Evolutionary conservation across 2,888 invertebrate species (phyloP).

Genomic region (Bimastos eiseni): DNA sequence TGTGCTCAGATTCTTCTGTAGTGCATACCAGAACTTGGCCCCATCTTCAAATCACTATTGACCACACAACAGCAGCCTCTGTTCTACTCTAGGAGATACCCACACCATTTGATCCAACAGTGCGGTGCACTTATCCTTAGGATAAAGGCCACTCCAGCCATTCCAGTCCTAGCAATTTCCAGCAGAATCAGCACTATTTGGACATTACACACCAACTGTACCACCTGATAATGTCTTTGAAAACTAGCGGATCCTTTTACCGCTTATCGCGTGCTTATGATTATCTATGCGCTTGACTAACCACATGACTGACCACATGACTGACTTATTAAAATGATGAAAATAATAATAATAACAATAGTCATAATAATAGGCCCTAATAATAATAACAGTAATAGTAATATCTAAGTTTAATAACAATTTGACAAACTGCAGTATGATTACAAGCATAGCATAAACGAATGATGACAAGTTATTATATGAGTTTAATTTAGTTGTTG

Average conservation of each 20-base stretch:
- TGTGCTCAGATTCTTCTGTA: neutral
- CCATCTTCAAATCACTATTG: neutral
- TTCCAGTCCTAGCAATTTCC: neutral
- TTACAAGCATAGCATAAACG: no score
- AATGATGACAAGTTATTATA: no score
- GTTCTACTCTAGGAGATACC: neutral
- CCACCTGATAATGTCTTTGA: neutral
- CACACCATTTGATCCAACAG: neutral
- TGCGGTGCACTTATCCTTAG: neutral
- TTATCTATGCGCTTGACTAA: neutral
- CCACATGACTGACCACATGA: neutral
- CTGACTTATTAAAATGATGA: no score
- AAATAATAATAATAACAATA: no score
- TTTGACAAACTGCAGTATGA: no score
- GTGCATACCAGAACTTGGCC: neutral
- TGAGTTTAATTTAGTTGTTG: no score
- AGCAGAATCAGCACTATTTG: neutral
- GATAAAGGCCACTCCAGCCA: conserved; percentile 6
- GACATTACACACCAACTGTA: neutral
- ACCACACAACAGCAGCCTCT: neutral
- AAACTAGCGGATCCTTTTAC: neutral
- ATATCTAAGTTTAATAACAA: no score
- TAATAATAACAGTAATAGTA: no score
- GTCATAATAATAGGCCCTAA: no score
- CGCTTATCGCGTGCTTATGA: neutral